Percentiles rank a stretch among this genome's conserved stretches.
phyloP scores from a whole-genome alignment of 2,113 vertebrate species.

The Eublepharis macularius region DNA sequence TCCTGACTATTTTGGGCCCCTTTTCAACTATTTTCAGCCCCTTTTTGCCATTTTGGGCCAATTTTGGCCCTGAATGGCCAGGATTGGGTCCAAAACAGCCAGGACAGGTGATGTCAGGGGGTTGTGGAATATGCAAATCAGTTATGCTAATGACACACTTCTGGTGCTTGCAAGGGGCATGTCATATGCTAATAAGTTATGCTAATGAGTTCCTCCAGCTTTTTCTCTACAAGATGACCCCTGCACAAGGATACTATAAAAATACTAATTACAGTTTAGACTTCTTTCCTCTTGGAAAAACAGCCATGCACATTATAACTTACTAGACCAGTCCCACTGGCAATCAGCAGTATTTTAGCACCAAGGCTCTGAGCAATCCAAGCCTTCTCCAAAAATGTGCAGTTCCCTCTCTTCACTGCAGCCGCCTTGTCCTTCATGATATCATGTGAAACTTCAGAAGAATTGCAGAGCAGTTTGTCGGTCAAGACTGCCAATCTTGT shows the following conservation, averaged over 20 bases:
- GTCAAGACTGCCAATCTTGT: conserved; percentile 80
- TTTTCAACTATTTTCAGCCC: too few species aligned
- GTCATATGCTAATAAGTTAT: too few species aligned
- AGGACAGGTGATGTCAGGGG: too few species aligned
- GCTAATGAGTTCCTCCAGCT: too few species aligned
- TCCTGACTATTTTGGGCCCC: too few species aligned
- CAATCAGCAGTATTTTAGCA: conserved; percentile 84
- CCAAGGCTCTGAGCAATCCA: conserved; percentile 78
- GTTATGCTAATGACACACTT: too few species aligned
- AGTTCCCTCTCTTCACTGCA: conserved; percentile 84
- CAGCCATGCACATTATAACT: conserved; percentile 11
- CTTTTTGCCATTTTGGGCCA: too few species aligned
- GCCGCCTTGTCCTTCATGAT: conserved; percentile 79
- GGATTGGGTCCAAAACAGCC: too few species aligned
- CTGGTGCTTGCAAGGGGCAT: too few species aligned
- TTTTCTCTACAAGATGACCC: too few species aligned
- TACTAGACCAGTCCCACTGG: conserved; percentile 80
- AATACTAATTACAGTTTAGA: not conserved
- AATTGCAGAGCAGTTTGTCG: conserved; percentile 77
- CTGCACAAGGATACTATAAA: not conserved
- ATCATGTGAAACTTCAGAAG: conserved; percentile 66
- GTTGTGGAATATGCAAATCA: too few species aligned
- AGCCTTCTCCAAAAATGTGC: conserved; percentile 85
- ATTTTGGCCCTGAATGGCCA: too few species aligned
- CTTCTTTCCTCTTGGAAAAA: not conserved